phyloP scores from a whole-genome alignment of 2,113 vertebrate genomes.

The cattle (Bos taurus) region DNA sequence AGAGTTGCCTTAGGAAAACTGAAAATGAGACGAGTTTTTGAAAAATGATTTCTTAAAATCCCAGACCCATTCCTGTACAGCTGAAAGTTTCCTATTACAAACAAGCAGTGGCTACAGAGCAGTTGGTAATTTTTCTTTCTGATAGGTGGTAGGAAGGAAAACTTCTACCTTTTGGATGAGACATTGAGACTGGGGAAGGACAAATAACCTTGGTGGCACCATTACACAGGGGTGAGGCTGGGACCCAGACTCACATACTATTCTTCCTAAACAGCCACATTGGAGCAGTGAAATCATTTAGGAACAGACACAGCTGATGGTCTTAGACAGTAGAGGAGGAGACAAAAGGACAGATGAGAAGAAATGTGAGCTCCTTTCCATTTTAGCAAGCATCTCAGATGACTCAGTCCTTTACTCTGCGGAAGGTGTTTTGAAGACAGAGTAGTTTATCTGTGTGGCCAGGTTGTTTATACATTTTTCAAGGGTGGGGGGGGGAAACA shows the following conservation, averaged over 20 bases:
- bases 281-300: background rate
- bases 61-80: background rate
- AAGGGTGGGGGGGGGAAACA: accelerated
- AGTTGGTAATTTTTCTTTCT: background rate
- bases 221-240: background rate
- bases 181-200: background rate
- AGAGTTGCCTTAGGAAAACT: background rate
- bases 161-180: background rate
- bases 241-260: background rate
- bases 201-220: background rate
- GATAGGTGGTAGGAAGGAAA: background rate
- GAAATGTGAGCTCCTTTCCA: background rate
- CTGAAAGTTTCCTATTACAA: background rate
- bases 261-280: background rate
- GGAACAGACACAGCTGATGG: background rate
- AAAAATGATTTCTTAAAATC: slow-evolving; percentile 5
- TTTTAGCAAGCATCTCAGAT: background rate
- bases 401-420: background rate
- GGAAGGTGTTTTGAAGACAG: background rate
- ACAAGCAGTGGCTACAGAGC: background rate
- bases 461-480: background rate
- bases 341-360: background rate
- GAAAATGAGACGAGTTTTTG: background rate
- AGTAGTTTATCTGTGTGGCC: background rate
- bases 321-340: background rate